Conservation (phyloP, 2,113 vertebrate species). For the Macrotis lagotis region DNA sequence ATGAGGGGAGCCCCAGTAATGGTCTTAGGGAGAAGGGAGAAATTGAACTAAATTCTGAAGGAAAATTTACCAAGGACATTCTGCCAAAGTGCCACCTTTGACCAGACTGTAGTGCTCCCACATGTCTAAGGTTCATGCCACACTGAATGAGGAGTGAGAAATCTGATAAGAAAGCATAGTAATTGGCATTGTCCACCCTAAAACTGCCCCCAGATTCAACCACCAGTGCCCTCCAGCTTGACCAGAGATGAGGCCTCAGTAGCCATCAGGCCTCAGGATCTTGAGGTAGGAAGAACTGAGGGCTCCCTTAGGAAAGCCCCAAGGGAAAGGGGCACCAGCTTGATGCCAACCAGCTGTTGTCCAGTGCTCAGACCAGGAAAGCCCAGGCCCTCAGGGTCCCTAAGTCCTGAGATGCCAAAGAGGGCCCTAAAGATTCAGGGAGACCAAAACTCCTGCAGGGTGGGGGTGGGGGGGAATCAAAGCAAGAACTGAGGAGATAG, state of each 20-base stretch:
- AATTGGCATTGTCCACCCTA: background rate
- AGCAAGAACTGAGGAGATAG: background rate
- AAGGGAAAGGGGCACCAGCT: background rate
- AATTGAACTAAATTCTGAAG: no score
- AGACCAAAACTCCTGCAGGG: background rate
- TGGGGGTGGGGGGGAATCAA: background rate
- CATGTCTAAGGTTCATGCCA: background rate
- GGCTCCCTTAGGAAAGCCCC: background rate
- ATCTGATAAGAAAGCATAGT: background rate
- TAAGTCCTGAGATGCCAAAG: background rate
- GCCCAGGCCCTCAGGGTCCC: background rate
- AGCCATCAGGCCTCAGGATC: background rate
- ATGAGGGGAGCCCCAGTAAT: no score
- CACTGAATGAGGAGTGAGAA: background rate
- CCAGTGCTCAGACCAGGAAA: background rate
- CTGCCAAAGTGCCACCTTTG: background rate
- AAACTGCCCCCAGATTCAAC: background rate
- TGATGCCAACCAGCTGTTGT: background rate
- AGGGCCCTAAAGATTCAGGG: background rate
- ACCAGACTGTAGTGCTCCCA: background rate
- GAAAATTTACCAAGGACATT: background rate
- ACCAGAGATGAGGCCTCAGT: background rate
- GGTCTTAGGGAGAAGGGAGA: background rate
- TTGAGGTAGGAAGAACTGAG: background rate
- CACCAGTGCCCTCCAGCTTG: background rate